These are phyloP conservation scores for Campylomormyrus tamandua DNA, from an alignment of 2,113 vertebrate genomes.

Conservation along the genomic window DNA sequence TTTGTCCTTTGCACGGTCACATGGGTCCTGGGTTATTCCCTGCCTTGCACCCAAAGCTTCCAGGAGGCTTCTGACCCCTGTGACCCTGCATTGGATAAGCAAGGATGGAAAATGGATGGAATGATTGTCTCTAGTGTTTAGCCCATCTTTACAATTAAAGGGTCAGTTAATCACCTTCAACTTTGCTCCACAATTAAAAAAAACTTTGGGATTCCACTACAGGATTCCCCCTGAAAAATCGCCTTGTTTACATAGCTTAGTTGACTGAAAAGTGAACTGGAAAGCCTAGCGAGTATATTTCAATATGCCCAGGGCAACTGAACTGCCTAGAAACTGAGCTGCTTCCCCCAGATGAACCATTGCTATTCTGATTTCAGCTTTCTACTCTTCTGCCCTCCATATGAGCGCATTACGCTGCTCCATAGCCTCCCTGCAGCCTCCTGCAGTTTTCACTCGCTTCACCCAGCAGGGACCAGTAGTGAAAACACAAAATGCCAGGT, in stretches of 20 bases:
- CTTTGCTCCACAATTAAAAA: neutral
- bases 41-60: neutral
- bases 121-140: neutral
- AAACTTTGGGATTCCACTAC: neutral
- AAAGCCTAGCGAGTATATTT: neutral
- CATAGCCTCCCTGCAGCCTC: neutral
- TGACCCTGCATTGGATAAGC: neutral
- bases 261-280: neutral
- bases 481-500: neutral
- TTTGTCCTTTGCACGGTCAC: neutral
- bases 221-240: neutral
- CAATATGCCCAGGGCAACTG: neutral
- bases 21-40: neutral
- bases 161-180: neutral
- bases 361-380: neutral
- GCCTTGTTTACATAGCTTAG: neutral
- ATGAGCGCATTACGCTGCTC: neutral
- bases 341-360: neutral
- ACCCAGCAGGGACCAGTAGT: neutral
- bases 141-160: neutral
- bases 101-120: neutral
- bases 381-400: neutral
- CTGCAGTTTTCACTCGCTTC: neutral
- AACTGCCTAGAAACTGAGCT: neutral
- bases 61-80: neutral